A percentile compares a stretch with the other conserved stretches of the same genome.
Conservation (phyloP, 2,797 vertebrate species). For the Schizothorax lantsangensis region DNA sequence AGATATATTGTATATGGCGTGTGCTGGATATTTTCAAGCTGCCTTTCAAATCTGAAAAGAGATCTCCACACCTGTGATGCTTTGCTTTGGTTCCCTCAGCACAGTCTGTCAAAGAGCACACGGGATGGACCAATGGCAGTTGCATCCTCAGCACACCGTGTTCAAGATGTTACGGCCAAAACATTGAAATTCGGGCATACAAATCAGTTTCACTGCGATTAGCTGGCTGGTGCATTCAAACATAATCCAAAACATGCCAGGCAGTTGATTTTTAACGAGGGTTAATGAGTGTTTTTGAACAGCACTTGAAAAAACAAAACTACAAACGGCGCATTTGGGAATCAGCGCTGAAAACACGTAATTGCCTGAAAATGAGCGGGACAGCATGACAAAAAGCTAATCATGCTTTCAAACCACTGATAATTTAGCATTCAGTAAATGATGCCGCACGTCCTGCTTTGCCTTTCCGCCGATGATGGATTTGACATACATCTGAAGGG, state of each 20-base stretch:
- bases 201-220: conserved; percentile 16
- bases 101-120: conserved; percentile 1
- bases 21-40: conserved; percentile 30
- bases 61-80: background rate
- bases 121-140: background rate
- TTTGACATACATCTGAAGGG: conserved; percentile 56
- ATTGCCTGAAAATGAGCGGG: conserved; percentile 30
- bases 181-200: background rate
- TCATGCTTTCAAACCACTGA: conserved; percentile 32
- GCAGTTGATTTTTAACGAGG: background rate
- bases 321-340: conserved; percentile 38
- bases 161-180: background rate
- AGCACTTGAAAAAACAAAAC: conserved; percentile 35
- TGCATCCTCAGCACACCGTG: background rate
- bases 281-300: conserved; percentile 21
- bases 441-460: conserved; percentile 40
- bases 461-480: conserved; percentile 63
- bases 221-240: background rate
- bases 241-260: background rate
- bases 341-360: conserved; percentile 15
- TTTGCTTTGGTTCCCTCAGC: conserved; percentile 11
- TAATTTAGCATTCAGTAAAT: conserved; percentile 34
- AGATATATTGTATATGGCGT: background rate
- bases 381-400: conserved; percentile 44
- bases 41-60: conserved; percentile 41